Base-by-base conservation (phyloP, 2,888 invertebrate species). In the Monopis laevigella region DNA sequence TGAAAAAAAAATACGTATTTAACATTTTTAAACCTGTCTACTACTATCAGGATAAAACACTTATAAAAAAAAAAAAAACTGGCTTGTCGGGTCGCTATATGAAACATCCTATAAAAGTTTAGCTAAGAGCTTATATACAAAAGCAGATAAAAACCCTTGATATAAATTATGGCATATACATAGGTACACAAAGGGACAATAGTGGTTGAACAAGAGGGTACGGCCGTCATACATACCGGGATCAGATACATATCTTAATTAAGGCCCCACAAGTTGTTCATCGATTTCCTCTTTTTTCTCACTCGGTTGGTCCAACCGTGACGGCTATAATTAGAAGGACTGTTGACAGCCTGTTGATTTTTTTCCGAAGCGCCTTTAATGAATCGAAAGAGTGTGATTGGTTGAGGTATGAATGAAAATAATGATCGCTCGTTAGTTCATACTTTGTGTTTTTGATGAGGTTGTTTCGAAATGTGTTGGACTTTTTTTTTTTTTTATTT, bases 231-330 rank as follows among this genome's bases (percentile, higher is more conserved):
- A n/a, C n/a, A n/a, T n/a, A n/a, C n/a, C n/a, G n/a, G n/a, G n/a
- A 62, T 69, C 66, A 65, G 59, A 74, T 75, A 73, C 77, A 78
- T 75, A 80, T 80, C 80, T 78, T 80, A 80, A 80, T 80, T 78
- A n/a, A 77, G 77, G 63, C 80, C 80, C 53, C 80, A 80, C 80
- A 80, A 64, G 72, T 64, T 63, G 77, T 60, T 56, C 59, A 57
- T 57, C 58, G 56, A 55, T 56, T 29, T 41, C 5, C 19, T 58
- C 56, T 59, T 60, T 67, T 68, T 64, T 68, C 66, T 59, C 55
- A 54, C 62, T 64, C 60, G 60, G 61, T 55, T 52, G 59, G 62
- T 42, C 52, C 51, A 55, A 58, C 63, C 66, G 64, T 69, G 67
- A 70, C 68, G 67, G 55, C 52, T 55, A 54, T 64, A 61, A 65